These are phyloP conservation scores for Psittacula echo DNA, from an alignment of 2,797 vertebrate species.

Conservation along the genomic window DNA sequence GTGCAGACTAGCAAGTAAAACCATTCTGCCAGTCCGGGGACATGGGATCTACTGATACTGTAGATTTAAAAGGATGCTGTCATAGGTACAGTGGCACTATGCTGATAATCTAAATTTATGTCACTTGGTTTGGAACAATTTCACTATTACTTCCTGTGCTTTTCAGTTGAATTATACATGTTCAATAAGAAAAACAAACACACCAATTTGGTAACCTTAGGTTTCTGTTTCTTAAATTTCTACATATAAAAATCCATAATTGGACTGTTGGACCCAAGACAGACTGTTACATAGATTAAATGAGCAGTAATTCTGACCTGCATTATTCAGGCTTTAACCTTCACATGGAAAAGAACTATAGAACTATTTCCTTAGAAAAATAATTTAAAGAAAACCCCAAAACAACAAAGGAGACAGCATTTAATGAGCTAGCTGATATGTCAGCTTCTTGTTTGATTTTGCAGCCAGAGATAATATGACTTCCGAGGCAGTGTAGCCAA, in stretches of 20 bases:
- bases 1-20: neutral
- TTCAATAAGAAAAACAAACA: neutral
- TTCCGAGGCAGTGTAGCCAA: neutral
- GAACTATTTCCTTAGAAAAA: neutral
- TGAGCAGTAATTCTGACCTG: neutral
- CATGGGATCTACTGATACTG: neutral
- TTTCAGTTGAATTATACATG: neutral
- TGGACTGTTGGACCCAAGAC: neutral
- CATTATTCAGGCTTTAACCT: neutral
- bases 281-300: neutral
- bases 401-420: neutral
- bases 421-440: neutral
- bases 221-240: neutral
- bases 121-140: neutral
- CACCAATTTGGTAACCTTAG: neutral
- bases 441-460: neutral
- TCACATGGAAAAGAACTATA: neutral
- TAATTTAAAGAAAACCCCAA: neutral
- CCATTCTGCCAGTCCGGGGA: neutral
- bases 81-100: neutral
- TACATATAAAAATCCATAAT: rapidly evolving
- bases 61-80: neutral
- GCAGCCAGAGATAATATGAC: neutral
- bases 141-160: neutral
- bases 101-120: neutral